phyloP scores from a whole-genome alignment of 2,797 vertebrate species.

The Arctocebus calabarensis region DNA sequence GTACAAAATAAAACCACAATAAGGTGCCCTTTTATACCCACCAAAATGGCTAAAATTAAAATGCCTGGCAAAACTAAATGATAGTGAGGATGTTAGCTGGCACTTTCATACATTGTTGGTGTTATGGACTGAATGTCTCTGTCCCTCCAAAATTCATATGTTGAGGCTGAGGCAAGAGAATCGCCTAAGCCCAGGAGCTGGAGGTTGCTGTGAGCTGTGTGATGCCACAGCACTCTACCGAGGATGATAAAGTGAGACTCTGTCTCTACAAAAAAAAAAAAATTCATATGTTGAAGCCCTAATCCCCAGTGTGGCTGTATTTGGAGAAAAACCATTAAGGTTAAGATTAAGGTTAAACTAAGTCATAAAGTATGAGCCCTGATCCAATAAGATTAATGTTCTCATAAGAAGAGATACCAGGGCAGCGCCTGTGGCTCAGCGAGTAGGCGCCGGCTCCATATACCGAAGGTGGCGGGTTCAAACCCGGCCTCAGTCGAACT shows the following conservation, averaged over 20 bases:
- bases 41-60: not conserved
- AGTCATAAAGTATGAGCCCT: not conserved
- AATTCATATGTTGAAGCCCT: no score
- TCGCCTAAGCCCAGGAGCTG: no score
- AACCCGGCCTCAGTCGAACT: no score
- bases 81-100: not conserved
- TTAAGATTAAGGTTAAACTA: not conserved
- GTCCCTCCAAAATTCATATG: not conserved
- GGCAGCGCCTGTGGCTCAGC: no score
- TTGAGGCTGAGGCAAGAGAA: no score
- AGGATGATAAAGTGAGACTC: no score
- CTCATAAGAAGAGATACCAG: not conserved
- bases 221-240: no score
- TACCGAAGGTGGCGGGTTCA: no score
- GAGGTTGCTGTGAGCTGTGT: no score
- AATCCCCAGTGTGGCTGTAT: not conserved
- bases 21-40: not conserved
- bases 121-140: not conserved
- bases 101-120: not conserved
- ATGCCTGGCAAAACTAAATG: not conserved
- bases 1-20: slow-evolving; percentile 1
- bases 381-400: not conserved
- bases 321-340: not conserved
- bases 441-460: no score
- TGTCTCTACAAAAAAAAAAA: no score